Base-by-base conservation (phyloP, 1,140 invertebrate species). In the Calephelis nemesis region DNA sequence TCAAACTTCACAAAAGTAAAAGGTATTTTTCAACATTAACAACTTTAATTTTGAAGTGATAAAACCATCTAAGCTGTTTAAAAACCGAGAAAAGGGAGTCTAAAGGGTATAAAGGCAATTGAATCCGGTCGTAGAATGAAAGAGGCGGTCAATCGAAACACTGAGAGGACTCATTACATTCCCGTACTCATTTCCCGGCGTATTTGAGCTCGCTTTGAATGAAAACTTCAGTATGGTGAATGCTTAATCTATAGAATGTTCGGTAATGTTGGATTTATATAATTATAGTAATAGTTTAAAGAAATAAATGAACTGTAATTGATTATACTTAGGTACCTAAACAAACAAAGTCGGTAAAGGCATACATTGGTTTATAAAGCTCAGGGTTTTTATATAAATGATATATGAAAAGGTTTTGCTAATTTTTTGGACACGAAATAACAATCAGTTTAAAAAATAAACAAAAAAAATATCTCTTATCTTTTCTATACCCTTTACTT, bases 61-160 rank as follows among this genome's bases (percentile, higher is more conserved):
- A 82, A 74, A 72, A 70, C 78, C 74, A 73, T 74, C 72, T 78
- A 68, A 75, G 76, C 71, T 79, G 74, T 79, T 81, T 79, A 79
- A 77, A 81, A 79, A 80, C 74, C 73, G 76, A 83, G 74, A 85
- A 81, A 81, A 77, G 75, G 71, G 76, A 78, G 70, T 70, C 76
- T 79, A 83, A 86, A 85, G 84, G 84, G 79, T 84, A 86, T 82
- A 82, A 87, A 87, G 77, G 79, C 75, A 79, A 82, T 85, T 79
- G 80, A 84, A 87, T 86, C 81, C 54, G 81, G 71, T 73, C 63
- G 72, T 78, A 75, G 74, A 79, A 82, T 82, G 76, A 76, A 78
- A 70, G 78, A 79, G 84, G 79, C 87, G 85, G 87, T 86, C 87
- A 87, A 87, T 89, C 82, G 84, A 88, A 82, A 77, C 83, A 79